Conservation (phyloP, 2,888 invertebrate species). For the Meteorus colon region DNA sequence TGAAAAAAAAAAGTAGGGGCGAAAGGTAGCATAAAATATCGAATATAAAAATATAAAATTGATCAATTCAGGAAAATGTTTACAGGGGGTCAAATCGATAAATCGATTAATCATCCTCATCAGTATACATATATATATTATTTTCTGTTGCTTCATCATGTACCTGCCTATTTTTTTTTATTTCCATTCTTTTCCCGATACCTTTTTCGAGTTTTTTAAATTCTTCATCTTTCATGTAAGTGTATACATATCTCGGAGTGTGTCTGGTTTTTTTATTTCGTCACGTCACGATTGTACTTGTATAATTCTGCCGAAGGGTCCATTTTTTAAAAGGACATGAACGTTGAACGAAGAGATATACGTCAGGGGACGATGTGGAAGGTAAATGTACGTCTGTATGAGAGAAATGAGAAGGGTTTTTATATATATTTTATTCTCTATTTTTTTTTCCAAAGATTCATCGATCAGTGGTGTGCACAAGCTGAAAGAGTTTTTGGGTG, state of each 20-base stretch:
- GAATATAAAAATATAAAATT: not conserved
- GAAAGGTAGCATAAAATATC: not conserved
- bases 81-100: conserved; percentile 54
- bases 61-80: conserved; percentile 28
- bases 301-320: conserved; percentile 22
- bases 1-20: not conserved
- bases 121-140: not conserved
- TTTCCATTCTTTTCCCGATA: not conserved
- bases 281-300: conserved; percentile 44
- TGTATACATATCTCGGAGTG: conserved; percentile 41
- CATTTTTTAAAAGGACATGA: conserved; percentile 38
- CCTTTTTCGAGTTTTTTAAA: conserved; percentile 5
- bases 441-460: conserved; percentile 55
- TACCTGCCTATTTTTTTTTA: conserved; percentile 5
- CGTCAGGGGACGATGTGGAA: too few species aligned
- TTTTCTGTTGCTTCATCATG: not conserved
- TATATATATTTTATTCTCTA: conserved; percentile 29
- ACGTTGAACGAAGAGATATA: not conserved
- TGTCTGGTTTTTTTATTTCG: conserved; percentile 32
- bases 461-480: conserved; percentile 62
- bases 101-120: conserved; percentile 69
- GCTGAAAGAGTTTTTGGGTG: conserved; percentile 37
- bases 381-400: conserved; percentile 30
- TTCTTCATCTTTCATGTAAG: not conserved
- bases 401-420: conserved; percentile 61